Evolutionary conservation across 2,888 invertebrate genomes (phyloP), one percentile per base, ranked within the genome.

Genomic region (Hypolimnas misippus): DNA sequence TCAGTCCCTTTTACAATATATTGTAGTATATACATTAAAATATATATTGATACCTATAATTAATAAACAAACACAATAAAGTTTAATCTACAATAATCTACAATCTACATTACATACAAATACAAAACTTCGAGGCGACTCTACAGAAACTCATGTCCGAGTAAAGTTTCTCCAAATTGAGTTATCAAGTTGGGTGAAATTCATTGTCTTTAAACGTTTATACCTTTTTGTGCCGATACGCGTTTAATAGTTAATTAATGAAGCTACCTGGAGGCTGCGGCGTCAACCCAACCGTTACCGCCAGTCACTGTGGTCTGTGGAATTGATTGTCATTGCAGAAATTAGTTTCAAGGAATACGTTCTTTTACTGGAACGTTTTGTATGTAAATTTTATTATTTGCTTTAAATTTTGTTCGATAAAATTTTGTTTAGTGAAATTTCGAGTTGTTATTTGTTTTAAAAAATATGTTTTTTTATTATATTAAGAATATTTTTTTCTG

Each of bases 211-310:
- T 83, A 78, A 76, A 75, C 79, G 81, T 82, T 79, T 79, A 76
- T 74, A 77, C 75, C 82, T 84, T 88, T 64, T 89, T 89, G 83
- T 86, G 87, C 86, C 80, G 87, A 87, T 89, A 83, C 89, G 81
- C 79, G 83, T 83, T 89, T 90, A 89, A 91, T 90, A 90, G 88
- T 86, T 90, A 89, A 91, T 92, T 92, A 91, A 87, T 85, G 85
- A 76, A 74, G 86, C 86, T 90, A 90, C 90, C 92, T 88, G 90
- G 76, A 87, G 85, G 88, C 90, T 86, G 90, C 77, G 87, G 86
- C 81, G 82, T 82, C n/a, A n/a, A n/a, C 82, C 82, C 71, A 79
- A 83, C 82, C 14, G 53, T 40, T 38, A 49, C 55, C 44, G 50
- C 57, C 59, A 62, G 59, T 59, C 67, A 57, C 35, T 63, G 57